Base-by-base conservation (phyloP, 2,888 invertebrate species). In the Smittia sp. region DNA sequence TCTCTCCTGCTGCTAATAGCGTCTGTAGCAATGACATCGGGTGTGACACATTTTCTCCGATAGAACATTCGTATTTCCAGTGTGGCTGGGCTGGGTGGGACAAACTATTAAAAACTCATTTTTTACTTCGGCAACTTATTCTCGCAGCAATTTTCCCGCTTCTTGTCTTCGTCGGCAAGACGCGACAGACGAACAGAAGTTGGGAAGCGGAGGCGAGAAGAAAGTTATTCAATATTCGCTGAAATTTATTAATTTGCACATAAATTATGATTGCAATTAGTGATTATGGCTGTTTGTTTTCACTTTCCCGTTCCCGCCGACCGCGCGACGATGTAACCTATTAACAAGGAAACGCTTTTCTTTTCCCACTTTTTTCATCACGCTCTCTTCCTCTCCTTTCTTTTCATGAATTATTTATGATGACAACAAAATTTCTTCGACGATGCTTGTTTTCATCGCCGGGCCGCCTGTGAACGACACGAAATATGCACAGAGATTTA, bases 401-500 rank as follows among this genome's bases (percentile, higher is more conserved):
- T 54, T 27, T 32, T 62, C 62, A 72, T 72, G 72, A 72, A 72
- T 72, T 72, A 72, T 72, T 72, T 72, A 72, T 72, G 58, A 72
- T 72, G 72, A 62, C 72, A 72, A 72, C 72, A 63, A 63, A 9
- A 13, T 63, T 25, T 20, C n/a, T 63, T 24, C 63, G 25, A 15
- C 63, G 58, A 7, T 24, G 58, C 24, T 22, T 22, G 20, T 58
- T 24, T 18, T 22, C 52, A 46, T 46, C 18, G 24, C n/a, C 7
- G 46, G 41, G 46, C 9, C 46, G 54, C 54, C 68, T 68, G 68
- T 41, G 38, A 18, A 20, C 24, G 41, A 68, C 39, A 24, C 39
- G 1, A 70, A n/a, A 54, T 46, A 52, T 70, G 20, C 27, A 70
- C 85, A 93, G 93, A 92, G 91, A 86, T 93, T 91, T 81, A 89